phyloP scores from a whole-genome alignment of 2,113 vertebrate species.

The Tonatia bakeri region DNA sequence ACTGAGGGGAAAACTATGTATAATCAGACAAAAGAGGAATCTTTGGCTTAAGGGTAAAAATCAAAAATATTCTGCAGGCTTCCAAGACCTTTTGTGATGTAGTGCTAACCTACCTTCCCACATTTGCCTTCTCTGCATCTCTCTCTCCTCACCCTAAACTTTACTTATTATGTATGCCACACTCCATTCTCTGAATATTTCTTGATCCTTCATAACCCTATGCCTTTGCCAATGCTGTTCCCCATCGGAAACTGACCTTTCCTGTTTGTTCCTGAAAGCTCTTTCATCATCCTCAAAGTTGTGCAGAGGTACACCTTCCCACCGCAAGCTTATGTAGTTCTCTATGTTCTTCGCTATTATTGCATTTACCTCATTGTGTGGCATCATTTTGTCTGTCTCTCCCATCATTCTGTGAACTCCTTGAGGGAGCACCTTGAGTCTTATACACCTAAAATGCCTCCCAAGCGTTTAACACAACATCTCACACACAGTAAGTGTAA shows the following conservation, averaged over 20 bases:
- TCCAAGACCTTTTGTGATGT: not conserved
- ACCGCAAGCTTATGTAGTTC: not conserved
- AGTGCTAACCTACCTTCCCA: not conserved
- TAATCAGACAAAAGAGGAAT: not conserved
- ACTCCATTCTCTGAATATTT: not conserved
- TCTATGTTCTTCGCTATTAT: not conserved
- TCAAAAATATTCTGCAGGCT: not conserved
- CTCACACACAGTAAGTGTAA: not conserved
- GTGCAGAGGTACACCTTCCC: not conserved
- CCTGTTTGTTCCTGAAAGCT: not conserved
- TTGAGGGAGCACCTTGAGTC: not conserved
- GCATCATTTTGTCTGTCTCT: not conserved
- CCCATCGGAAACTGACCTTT: not conserved
- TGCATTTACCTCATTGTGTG: not conserved
- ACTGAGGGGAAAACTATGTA: not conserved
- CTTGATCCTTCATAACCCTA: not conserved
- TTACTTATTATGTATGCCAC: not conserved
- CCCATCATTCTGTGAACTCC: not conserved
- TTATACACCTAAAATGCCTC: not conserved
- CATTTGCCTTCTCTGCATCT: not conserved
- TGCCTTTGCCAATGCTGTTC: not conserved
- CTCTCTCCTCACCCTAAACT: not conserved
- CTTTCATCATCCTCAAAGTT: not conserved
- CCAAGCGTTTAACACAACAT: not conserved
- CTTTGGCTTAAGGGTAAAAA: not conserved